A percentile compares a stretch with the other conserved stretches of the same genome.
phyloP scores from a whole-genome alignment of 2,797 vertebrate species.

The Hipposideros larvatus region DNA sequence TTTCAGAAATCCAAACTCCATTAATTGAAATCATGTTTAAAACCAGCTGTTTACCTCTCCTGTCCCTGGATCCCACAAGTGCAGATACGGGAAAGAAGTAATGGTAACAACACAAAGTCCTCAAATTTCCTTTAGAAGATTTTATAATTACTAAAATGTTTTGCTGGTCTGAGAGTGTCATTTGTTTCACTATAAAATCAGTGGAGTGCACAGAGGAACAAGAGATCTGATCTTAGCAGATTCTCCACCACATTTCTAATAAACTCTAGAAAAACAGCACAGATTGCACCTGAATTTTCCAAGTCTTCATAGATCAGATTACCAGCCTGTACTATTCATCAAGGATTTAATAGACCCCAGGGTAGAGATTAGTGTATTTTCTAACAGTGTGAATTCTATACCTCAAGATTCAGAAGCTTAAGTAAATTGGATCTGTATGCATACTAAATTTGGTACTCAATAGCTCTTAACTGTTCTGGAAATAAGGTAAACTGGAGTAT shows the following conservation, averaged over 20 bases:
- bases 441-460: neutral
- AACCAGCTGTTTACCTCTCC: neutral
- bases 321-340: neutral
- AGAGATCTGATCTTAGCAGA: neutral
- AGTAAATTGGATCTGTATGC: neutral
- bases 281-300: neutral
- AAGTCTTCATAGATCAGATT: neutral
- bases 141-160: neutral
- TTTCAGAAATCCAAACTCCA: conserved; percentile 40
- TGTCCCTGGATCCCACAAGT: neutral
- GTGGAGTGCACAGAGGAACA: neutral
- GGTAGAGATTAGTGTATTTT: neutral
- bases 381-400: neutral
- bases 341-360: neutral
- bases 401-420: neutral
- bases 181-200: neutral
- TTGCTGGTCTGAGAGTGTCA: neutral
- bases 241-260: neutral
- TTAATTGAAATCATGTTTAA: conserved; percentile 51
- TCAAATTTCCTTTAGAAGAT: neutral
- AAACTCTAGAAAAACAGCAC: neutral
- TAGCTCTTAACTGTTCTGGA: conserved; percentile 17
- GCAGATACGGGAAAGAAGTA: neutral
- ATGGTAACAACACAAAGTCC: neutral
- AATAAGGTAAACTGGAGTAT: neutral